These are phyloP conservation scores for Cephonodes hylas DNA, from an alignment of 2,888 invertebrate species.

Conservation along the genomic window DNA sequence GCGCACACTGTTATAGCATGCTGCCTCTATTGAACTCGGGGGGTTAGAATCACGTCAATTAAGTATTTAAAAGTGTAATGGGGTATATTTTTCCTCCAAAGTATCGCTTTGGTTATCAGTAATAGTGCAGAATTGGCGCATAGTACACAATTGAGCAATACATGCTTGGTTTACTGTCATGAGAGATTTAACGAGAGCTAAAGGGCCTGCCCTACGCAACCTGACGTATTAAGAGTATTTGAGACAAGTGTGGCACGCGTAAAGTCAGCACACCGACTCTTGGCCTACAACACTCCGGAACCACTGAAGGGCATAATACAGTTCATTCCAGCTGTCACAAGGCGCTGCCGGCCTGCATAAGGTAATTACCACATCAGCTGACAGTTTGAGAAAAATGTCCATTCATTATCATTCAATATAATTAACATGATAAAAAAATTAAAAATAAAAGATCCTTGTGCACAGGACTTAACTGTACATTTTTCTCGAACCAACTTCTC, in stretches of 20 bases:
- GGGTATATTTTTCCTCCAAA: conserved; percentile 1
- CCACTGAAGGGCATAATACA: conserved; percentile 79
- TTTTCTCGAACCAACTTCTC: conserved; percentile 22
- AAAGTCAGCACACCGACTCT: conserved; percentile 75
- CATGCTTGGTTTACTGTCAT: conserved; percentile 78
- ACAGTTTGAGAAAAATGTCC: conserved; percentile 24
- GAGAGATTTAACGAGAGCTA: conserved; percentile 71
- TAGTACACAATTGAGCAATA: conserved; percentile 52
- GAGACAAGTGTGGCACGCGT: not conserved
- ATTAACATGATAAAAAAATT: not conserved
- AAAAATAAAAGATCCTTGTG: not conserved
- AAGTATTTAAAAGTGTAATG: not conserved
- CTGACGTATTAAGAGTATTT: conserved; percentile 54
- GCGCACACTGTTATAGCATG: conserved; percentile 79
- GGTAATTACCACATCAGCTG: conserved; percentile 56
- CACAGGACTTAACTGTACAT: conserved; percentile 14
- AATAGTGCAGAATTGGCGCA: conserved; percentile 14
- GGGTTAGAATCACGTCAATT: not conserved
- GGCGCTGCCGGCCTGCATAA: conserved; percentile 35
- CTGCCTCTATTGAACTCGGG: conserved; percentile 61
- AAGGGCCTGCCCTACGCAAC: conserved; percentile 77
- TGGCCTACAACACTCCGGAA: conserved; percentile 78
- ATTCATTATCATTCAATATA: not conserved
- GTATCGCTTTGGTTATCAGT: not conserved
- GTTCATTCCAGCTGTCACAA: conserved; percentile 70